A percentile compares a stretch with the other conserved stretches of the same genome.
Evolutionary conservation across 2,113 vertebrate genomes (phyloP).

Genomic region (Lates calcarifer): DNA sequence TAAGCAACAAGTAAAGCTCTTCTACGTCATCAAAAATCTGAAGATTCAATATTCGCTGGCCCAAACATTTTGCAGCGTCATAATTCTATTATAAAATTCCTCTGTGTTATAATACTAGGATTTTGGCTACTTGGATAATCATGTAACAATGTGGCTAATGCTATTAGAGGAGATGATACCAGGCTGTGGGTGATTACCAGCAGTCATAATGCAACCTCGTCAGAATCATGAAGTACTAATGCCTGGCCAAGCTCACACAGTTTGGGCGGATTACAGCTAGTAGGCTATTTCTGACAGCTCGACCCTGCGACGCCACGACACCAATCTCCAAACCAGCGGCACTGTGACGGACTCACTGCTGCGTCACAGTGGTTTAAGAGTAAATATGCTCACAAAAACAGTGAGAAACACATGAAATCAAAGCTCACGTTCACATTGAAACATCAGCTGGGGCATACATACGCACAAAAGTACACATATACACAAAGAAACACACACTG

Average conservation of each 20-base stretch:
- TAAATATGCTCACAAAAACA: slow-evolving; percentile 5
- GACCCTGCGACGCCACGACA: slow-evolving; percentile 33
- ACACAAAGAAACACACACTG: background rate
- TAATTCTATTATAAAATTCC: slow-evolving; percentile 44
- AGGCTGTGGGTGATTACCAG: slow-evolving; percentile 70
- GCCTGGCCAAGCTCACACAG: slow-evolving; percentile 49
- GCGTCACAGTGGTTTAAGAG: slow-evolving; percentile 9
- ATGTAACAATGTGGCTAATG: slow-evolving; percentile 66
- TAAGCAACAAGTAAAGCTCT: background rate
- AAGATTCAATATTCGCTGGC: background rate
- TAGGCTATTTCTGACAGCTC: slow-evolving; percentile 51
- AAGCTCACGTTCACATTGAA: background rate
- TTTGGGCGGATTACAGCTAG: slow-evolving; percentile 59
- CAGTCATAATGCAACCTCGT: slow-evolving; percentile 51
- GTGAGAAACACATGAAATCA: background rate
- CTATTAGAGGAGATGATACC: slow-evolving; percentile 69
- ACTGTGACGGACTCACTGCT: slow-evolving; percentile 28
- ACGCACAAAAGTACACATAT: background rate
- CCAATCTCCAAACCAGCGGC: background rate
- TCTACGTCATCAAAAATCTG: background rate
- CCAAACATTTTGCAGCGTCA: slow-evolving; percentile 11
- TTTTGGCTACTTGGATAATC: slow-evolving; percentile 63
- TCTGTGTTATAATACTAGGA: slow-evolving; percentile 43
- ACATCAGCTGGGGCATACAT: background rate
- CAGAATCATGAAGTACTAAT: slow-evolving; percentile 56